These are phyloP conservation scores for Heterotis niloticus DNA, from an alignment of 2,113 vertebrate genomes.

Conservation along the genomic window DNA sequence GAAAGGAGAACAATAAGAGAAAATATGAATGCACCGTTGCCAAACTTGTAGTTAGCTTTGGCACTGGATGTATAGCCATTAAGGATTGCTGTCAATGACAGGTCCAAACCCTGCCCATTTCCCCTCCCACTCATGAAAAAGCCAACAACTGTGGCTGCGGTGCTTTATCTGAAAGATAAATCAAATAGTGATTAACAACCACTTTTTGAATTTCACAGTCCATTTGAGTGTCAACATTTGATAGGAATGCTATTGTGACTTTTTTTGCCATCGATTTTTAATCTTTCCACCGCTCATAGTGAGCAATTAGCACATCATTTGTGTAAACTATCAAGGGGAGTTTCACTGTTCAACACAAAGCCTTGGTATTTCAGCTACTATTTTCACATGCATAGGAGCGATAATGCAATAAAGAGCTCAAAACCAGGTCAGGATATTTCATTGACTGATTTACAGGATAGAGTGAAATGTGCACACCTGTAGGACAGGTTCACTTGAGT, in stretches of 20 bases:
- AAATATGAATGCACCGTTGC: conserved; percentile 42
- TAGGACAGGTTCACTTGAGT: not conserved
- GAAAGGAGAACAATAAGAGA: conserved; percentile 51
- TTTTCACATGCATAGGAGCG: too few species aligned
- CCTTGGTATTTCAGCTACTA: not conserved
- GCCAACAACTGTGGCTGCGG: conserved; percentile 32
- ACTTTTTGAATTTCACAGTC: conserved; percentile 47
- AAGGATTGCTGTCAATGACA: conserved; percentile 46
- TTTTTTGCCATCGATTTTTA: conserved; percentile 27
- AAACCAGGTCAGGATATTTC: not conserved
- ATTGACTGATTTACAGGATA: too few species aligned
- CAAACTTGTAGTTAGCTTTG: conserved; percentile 59
- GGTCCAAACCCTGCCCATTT: conserved; percentile 41
- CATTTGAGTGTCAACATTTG: conserved; percentile 37
- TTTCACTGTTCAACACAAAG: not conserved
- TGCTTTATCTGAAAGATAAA: conserved; percentile 43
- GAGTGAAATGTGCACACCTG: not conserved
- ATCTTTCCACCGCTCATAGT: conserved; percentile 20
- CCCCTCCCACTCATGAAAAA: conserved; percentile 39
- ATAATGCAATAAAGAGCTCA: not conserved
- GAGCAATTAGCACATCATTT: not conserved
- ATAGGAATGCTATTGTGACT: conserved; percentile 18
- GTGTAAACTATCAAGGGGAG: not conserved
- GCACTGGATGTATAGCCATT: conserved; percentile 45
- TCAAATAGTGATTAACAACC: conserved; percentile 50